These are phyloP conservation scores for Stenodema calcarata DNA, from an alignment of 2,888 invertebrate genomes.

Conservation along the genomic window DNA sequence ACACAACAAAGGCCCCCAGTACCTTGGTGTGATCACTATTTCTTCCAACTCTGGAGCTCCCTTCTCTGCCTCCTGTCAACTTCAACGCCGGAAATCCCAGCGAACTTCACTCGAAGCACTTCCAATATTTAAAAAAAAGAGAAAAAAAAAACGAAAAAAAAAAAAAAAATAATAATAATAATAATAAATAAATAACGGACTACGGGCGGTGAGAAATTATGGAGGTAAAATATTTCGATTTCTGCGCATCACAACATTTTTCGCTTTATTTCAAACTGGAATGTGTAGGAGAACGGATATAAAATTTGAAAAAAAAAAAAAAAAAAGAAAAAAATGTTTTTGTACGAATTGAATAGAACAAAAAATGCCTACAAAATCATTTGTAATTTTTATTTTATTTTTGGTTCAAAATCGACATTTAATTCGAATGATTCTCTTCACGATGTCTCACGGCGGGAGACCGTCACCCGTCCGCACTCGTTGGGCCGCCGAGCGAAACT, in stretches of 20 bases:
- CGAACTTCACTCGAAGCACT: neutral
- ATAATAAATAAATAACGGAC: no score
- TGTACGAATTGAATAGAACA: no score
- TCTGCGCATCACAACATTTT: no score
- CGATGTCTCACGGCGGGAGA: neutral
- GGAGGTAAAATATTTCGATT: no score
- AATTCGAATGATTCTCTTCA: neutral
- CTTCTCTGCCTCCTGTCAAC: neutral
- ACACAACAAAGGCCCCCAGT: neutral
- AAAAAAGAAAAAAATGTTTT: no score
- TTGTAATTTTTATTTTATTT: neutral
- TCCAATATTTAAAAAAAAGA: neutral
- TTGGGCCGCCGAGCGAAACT: slow-evolving; percentile 16
- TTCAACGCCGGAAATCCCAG: slow-evolving; percentile 9
- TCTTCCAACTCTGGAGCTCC: neutral
- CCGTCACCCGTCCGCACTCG: neutral
- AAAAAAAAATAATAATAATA: no score
- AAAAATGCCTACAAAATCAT: no score
- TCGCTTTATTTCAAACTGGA: no score
- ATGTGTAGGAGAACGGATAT: no score
- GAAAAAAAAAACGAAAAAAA: neutral
- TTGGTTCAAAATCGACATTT: neutral
- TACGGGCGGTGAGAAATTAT: no score
- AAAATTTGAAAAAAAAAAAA: no score
- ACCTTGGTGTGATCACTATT: slow-evolving; percentile 2